These are phyloP conservation scores for Spodoptera picta DNA, from an alignment of 2,888 invertebrate species.

Conservation along the genomic window DNA sequence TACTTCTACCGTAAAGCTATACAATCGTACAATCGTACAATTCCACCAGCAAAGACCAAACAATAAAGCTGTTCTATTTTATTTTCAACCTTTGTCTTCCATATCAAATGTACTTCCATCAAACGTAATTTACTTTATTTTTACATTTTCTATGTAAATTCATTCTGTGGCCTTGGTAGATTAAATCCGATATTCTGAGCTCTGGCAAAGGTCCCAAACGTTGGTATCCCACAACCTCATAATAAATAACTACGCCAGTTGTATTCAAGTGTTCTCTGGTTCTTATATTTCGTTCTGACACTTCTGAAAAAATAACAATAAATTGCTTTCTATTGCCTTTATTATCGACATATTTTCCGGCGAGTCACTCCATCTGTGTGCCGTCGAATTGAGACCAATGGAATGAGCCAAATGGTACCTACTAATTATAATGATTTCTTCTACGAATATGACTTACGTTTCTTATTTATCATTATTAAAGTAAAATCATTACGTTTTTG, in stretches of 20 bases:
- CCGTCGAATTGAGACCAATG: constrained; percentile 42
- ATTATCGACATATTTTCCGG: constrained; percentile 66
- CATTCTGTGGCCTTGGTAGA: constrained; percentile 45
- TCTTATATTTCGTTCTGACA: constrained; percentile 47
- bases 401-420: constrained; percentile 26
- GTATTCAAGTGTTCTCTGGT: constrained; percentile 43
- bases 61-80: too few relatives aligned
- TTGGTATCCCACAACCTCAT: constrained; percentile 52
- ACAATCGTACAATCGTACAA: too few relatives aligned
- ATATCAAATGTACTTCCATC: constrained; percentile 5
- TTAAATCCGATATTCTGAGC: constrained; percentile 49
- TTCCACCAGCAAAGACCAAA: too few relatives aligned
- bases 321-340: constrained; percentile 65
- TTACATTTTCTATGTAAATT: constrained; percentile 17
- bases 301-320: constrained; percentile 45
- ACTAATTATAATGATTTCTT: constrained; percentile 29
- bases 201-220: constrained; percentile 56
- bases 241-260: constrained; percentile 57
- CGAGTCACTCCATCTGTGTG: constrained; percentile 45
- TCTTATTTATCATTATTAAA: too few relatives aligned
- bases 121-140: constrained; percentile 16
- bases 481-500: too few relatives aligned
- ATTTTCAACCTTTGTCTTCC: constrained; percentile 5
- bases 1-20: too few relatives aligned
- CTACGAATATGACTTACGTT: neutral